Conservation (phyloP, 2,888 invertebrate genomes). For the Troides helena region DNA sequence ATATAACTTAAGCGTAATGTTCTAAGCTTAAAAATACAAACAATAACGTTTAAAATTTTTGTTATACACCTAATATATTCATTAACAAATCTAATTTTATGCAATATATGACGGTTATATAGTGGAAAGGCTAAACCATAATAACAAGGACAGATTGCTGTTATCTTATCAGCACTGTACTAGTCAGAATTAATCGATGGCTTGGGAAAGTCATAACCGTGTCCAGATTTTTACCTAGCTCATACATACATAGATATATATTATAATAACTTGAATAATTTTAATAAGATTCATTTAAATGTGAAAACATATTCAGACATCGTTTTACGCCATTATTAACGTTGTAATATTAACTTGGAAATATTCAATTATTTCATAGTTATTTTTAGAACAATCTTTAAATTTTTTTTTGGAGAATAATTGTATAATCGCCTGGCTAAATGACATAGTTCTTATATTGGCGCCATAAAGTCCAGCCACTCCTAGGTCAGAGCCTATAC, state of each 20-base stretch:
- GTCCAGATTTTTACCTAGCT: conserved; percentile 27
- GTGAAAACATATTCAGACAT: too few relatives aligned
- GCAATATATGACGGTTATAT: not conserved
- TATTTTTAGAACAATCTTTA: too few relatives aligned
- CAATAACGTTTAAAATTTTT: not conserved
- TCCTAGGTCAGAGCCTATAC: conserved; percentile 28
- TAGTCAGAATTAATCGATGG: conserved; percentile 42
- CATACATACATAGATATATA: not conserved
- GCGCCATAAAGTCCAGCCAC: conserved; percentile 35
- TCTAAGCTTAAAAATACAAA: not conserved
- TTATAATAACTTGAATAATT: not conserved
- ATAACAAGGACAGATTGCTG: conserved; percentile 36
- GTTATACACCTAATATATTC: not conserved
- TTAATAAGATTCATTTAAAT: not conserved
- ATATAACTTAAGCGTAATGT: not conserved
- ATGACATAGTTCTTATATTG: conserved; percentile 29
- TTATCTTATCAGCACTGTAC: conserved; percentile 41
- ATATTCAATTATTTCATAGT: too few relatives aligned
- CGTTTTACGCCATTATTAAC: too few relatives aligned
- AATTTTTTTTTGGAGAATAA: not conserved
- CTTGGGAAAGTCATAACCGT: conserved; percentile 29
- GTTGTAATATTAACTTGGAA: too few relatives aligned
- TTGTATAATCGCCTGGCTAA: conserved; percentile 30
- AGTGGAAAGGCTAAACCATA: not conserved
- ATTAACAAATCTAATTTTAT: not conserved